Evolutionary conservation across 2,797 vertebrate species (phyloP).

Genomic region (Melopsittacus undulatus): DNA sequence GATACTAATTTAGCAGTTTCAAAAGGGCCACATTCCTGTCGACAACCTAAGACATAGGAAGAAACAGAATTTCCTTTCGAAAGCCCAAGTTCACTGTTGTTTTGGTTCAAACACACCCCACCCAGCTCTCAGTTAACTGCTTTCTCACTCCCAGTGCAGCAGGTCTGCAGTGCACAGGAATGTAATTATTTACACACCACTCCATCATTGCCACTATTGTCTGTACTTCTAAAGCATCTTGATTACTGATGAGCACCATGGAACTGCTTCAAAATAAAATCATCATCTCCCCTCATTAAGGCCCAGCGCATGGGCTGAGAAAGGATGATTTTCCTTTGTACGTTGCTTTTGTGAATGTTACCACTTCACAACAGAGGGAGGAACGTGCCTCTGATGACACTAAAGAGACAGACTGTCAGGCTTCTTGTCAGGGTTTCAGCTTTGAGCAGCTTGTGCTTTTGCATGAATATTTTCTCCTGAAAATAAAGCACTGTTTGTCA

Average conservation of each 20-base stretch:
- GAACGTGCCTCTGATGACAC: slow-evolving; percentile 24
- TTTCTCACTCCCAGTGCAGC: neutral
- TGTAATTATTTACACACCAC: slow-evolving; percentile 36
- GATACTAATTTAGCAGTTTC: neutral
- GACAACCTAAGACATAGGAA: neutral
- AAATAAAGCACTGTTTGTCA: slow-evolving; percentile 46
- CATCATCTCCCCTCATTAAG: slow-evolving; percentile 59
- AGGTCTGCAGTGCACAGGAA: neutral
- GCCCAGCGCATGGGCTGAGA: slow-evolving; percentile 1
- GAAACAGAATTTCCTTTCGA: neutral
- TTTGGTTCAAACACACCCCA: neutral
- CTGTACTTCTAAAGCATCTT: slow-evolving; percentile 49
- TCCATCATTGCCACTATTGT: neutral
- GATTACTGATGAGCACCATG: slow-evolving; percentile 59
- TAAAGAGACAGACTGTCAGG: slow-evolving; percentile 60
- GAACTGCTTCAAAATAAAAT: slow-evolving; percentile 59
- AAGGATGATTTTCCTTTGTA: slow-evolving; percentile 66
- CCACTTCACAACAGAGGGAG: slow-evolving; percentile 55
- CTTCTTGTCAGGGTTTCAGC: slow-evolving; percentile 48
- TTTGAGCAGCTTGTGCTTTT: slow-evolving; percentile 29
- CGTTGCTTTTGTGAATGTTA: slow-evolving; percentile 32
- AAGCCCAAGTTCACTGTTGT: neutral
- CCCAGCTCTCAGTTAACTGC: neutral
- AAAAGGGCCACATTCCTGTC: neutral
- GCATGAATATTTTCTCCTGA: slow-evolving; percentile 31